Evolutionary conservation across 1,140 invertebrate genomes (phyloP).

Genomic region (Ceratina calcarata): DNA sequence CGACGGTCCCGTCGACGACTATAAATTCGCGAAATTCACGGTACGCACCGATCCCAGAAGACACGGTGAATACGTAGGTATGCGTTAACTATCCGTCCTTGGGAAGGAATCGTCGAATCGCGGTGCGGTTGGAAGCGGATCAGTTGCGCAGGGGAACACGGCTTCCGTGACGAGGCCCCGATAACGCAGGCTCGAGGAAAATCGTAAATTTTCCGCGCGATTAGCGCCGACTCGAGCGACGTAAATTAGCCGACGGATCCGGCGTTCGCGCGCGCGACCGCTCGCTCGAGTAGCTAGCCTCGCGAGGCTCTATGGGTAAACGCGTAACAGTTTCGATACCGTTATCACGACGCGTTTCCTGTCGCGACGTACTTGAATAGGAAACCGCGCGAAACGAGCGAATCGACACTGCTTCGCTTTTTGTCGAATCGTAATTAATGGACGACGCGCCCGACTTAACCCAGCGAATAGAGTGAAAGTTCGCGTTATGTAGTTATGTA

Average conservation of each 20-base stretch:
- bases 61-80: not conserved
- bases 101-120: slow-evolving; percentile 3
- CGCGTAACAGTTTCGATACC: slow-evolving; percentile 66
- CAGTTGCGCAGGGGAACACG: slow-evolving; percentile 13
- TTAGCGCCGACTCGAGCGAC: slow-evolving; percentile 22
- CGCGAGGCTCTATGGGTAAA: slow-evolving; percentile 30
- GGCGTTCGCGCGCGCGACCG: not conserved
- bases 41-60: no score
- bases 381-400: not conserved
- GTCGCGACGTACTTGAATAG: slow-evolving; percentile 16
- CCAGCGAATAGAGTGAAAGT: slow-evolving; percentile 2
- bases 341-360: slow-evolving; percentile 65
- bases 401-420: not conserved
- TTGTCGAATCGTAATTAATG: not conserved
- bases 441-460: not conserved
- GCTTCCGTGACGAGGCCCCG: slow-evolving; percentile 47
- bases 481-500: not conserved
- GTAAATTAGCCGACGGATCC: slow-evolving; percentile 47
- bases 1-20: not conserved
- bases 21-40: slow-evolving; percentile 21
- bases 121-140: not conserved
- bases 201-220: slow-evolving; percentile 53
- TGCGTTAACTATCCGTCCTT: no score
- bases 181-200: slow-evolving; percentile 17
- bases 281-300: slow-evolving; percentile 40